Base-by-base conservation (phyloP, 2,113 vertebrate species). In the Leucopsar rothschildi region DNA sequence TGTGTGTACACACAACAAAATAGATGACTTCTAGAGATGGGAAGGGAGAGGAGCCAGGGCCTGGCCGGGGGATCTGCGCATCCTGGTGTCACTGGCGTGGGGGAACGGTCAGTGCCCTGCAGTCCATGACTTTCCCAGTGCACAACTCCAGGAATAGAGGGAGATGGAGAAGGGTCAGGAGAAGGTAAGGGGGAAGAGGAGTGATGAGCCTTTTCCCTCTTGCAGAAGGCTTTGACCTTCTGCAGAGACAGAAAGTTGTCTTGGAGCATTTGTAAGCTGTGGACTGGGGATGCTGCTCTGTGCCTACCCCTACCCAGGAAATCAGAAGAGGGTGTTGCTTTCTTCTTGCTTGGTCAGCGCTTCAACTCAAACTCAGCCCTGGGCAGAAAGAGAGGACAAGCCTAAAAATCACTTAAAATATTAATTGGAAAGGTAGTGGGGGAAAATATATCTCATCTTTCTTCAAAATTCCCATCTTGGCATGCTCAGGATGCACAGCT, bases 1-100 rank as follows among this genome's bases (percentile, higher is more conserved):
- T 97, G 96, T 98, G 97, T 98, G 97, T 98, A 98, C 96, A 97
- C 98, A 98, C 97, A 98, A 96, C 97, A 98, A 98, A 98, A 97
- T 98, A 98, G 97, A 98, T 96, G 97, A 96, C 97, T 97, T 97
- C 90, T 70, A 76, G 69, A 80, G 86, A 93, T 63, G 60, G 96
- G 93, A 78, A 88, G 64, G 72, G 44, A 87, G 65, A 94, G 57
- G 84, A 93, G 81, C 78, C 0, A 1, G 92, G 71, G 91, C 56
- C 91, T 8, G 7, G 61, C 45, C 0, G 1, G 95, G 92, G 78
- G 88, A 64, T 44, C 60, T n/a, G 91, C 40, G 13, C 84, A 37
- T 76, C 92, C 65, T 3, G 0, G 15, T 81, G 72, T 66, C 1
- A 2, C 47, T 79, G 82, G 88, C 0, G 1, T 27, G 20, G 55